Evolutionary conservation across 2,797 vertebrate species (phyloP).

Genomic region (Phoeniculus purpureus): DNA sequence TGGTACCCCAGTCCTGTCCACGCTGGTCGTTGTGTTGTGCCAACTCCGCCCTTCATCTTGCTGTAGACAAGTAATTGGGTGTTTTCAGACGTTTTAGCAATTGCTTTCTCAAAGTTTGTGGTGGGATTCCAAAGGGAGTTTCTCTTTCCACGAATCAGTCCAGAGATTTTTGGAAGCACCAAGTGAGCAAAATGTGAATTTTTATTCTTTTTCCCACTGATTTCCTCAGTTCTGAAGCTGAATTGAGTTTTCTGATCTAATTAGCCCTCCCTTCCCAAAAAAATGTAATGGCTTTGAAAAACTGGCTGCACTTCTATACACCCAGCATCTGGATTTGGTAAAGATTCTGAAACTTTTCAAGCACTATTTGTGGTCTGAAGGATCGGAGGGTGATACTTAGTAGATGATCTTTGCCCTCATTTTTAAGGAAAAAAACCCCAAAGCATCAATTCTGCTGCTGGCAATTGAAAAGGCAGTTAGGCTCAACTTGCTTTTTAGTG

Average conservation of each 20-base stretch:
- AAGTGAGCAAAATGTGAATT: not conserved
- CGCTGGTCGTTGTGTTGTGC: fast-evolving
- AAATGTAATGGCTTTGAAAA: conserved; percentile 23
- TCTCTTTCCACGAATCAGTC: not conserved
- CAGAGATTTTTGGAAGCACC: not conserved
- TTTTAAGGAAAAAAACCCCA: not conserved
- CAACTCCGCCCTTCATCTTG: not conserved
- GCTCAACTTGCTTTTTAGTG: conserved; percentile 34
- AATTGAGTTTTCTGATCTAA: not conserved
- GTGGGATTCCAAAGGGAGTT: not conserved
- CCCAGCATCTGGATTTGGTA: conserved; percentile 11
- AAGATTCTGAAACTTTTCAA: conserved; percentile 12
- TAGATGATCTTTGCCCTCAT: not conserved
- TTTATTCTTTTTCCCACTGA: not conserved
- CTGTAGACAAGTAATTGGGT: not conserved
- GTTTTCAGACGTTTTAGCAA: not conserved
- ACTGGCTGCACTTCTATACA: not conserved
- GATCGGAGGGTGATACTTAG: not conserved
- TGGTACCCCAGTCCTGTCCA: not conserved
- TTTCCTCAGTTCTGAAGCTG: not conserved
- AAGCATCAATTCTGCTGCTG: conserved; percentile 12
- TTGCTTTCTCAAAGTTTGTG: not conserved
- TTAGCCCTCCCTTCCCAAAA: not conserved
- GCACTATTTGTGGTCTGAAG: not conserved
- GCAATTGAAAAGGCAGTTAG: conserved; percentile 40